phyloP scores from a whole-genome alignment of 2,113 vertebrate genomes.

The Oryzias javanicus region DNA sequence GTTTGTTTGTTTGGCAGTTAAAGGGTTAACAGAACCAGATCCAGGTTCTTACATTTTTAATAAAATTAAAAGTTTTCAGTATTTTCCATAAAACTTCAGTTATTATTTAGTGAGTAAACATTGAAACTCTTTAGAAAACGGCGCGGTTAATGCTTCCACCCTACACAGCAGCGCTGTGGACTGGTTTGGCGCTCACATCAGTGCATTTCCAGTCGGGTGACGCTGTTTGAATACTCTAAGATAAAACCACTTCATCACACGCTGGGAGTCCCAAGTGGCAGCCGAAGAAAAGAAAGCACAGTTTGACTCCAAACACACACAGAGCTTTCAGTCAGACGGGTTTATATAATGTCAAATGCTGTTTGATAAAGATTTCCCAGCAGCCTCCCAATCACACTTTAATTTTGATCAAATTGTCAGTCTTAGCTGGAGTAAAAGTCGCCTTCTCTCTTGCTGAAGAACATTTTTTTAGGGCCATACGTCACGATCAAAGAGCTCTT shows the following conservation, averaged over 20 bases:
- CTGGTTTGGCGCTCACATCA: background rate
- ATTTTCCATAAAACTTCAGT: too few relatives aligned
- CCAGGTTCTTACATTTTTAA: too few relatives aligned
- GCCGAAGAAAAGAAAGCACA: conserved; percentile 1
- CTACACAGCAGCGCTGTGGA: too few relatives aligned
- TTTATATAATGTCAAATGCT: conserved; percentile 25
- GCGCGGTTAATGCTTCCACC: too few relatives aligned
- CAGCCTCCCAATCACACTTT: conserved; percentile 7
- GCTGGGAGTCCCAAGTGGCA: conserved; percentile 1
- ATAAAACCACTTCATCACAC: conserved; percentile 16
- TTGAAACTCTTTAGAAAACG: too few relatives aligned
- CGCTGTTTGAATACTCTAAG: conserved; percentile 6
- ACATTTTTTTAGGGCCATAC: background rate
- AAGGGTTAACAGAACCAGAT: too few relatives aligned
- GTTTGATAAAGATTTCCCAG: conserved; percentile 26
- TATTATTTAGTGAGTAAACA: too few relatives aligned
- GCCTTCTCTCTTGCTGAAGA: background rate
- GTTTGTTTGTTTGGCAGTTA: too few relatives aligned
- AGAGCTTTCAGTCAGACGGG: background rate
- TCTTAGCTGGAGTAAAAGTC: conserved; percentile 15
- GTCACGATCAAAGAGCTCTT: background rate
- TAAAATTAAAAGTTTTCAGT: too few relatives aligned
- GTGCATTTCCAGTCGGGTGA: background rate
- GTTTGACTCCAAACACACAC: conserved; percentile 26
- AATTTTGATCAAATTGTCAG: conserved; percentile 5